phyloP scores from a whole-genome alignment of 2,113 vertebrate genomes.

The Hippocampus zosterae region DNA sequence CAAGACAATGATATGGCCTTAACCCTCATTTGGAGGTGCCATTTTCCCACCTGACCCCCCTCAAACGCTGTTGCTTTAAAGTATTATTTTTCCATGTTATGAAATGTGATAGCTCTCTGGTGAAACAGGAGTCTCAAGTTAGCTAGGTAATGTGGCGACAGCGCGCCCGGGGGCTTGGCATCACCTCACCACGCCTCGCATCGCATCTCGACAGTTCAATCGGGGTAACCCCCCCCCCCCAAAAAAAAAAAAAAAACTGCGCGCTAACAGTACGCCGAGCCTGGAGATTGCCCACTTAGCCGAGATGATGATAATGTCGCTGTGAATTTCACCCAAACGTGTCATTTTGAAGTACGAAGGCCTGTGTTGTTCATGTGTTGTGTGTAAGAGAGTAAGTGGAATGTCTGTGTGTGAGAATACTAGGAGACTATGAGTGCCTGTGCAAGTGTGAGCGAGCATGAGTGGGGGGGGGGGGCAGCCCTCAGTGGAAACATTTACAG shows the following conservation, averaged over 20 bases:
- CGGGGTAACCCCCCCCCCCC: constrained; percentile 43
- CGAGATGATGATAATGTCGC: constrained; percentile 70
- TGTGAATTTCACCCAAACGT: constrained; percentile 74
- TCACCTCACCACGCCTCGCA: constrained; percentile 53
- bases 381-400: too few relatives aligned
- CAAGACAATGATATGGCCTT: constrained; percentile 82
- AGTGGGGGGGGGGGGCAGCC: background rate
- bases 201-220: constrained; percentile 63
- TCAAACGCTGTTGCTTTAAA: constrained; percentile 47
- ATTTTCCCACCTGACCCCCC: constrained; percentile 79
- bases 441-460: background rate
- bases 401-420: too few relatives aligned
- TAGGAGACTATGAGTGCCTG: background rate
- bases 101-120: constrained; percentile 76
- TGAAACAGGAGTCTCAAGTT: constrained; percentile 69
- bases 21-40: constrained; percentile 78
- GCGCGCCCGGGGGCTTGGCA: constrained; percentile 45
- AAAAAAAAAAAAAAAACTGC: constrained; percentile 37
- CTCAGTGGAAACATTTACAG: constrained; percentile 23
- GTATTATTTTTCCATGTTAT: constrained; percentile 76
- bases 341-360: constrained; percentile 60
- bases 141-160: constrained; percentile 70
- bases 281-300: constrained; percentile 66
- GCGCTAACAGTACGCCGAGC: constrained; percentile 59
- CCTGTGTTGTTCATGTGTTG: background rate